Base-by-base conservation (phyloP, 1,140 invertebrate species). In the Lepidotrigona ventralis region DNA sequence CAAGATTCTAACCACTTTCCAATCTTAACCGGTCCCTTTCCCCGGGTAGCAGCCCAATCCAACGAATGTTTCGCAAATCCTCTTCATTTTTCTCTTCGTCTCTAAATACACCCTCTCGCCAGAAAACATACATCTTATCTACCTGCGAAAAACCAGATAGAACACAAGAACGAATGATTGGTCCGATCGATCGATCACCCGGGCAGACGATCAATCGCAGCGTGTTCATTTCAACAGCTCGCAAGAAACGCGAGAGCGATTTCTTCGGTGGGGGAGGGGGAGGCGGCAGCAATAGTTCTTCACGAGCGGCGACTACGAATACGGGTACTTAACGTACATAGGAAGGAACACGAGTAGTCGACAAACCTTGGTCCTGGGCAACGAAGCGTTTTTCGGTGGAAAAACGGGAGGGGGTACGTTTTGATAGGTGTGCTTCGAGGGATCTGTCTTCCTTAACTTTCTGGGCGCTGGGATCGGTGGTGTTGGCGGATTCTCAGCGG, bases 361-460 rank as follows among this genome's bases (percentile, higher is more conserved):
- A 93, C 93, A 93, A 93, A 93, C 92, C 93, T 93, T 91, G 70
- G 88, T 76, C 77, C 89, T 85, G 71, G 86, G 82, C 64, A 87
- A 75, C 86, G 86, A 79, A 85, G 79, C 85, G 84, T 87, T 89
- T 89, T 86, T 89, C 86, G 90, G 87, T 79, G 94, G 94, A 89
- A 91, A 93, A 83, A 95, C 93, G 74, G 95, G 93, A 79, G 93
- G 91, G 76, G 95, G 94, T 72, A 95, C 93, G 86, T 95, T 95
- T 92, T 95, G 95, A 87, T 95, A 95, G 21, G 93, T 95, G 88
- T 95, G 95, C 91, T 94, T 93, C 33, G 91, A 89, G 64, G 92
- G 91, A 80, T 94, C 92, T 56, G 90, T 91, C 88, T 89, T 92
- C 87, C 87, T 91, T 53, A 83, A 86, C 53, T 89, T 93, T 88